Conservation (phyloP, 2,888 invertebrate genomes). For the Siphonodentalium dalli region DNA sequence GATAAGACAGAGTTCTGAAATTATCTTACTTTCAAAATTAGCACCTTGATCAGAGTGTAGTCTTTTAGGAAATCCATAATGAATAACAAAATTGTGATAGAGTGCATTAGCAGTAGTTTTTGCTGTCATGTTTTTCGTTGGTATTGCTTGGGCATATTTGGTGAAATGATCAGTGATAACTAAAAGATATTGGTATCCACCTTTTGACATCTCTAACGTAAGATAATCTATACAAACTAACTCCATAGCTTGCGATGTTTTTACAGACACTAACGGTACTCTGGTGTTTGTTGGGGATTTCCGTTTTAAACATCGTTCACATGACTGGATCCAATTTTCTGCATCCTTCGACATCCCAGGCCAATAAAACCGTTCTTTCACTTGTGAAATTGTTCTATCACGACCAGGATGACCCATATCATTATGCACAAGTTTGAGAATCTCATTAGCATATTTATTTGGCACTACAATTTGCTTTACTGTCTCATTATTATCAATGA, state of each 20-base stretch:
- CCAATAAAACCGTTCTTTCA: constrained; percentile 19
- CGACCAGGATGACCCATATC: constrained; percentile 21
- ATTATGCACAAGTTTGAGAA: constrained; percentile 12
- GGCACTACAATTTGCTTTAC: constrained; percentile 15
- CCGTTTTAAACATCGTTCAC: constrained; percentile 14
- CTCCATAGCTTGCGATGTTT: constrained; percentile 14
- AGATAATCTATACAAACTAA: constrained; percentile 17
- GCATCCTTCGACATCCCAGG: constrained; percentile 19
- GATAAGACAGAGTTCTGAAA: neutral
- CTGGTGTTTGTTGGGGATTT: neutral
- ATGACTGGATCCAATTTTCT: constrained; percentile 4
- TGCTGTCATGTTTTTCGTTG: constrained; percentile 15
- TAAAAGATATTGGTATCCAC: constrained; percentile 13
- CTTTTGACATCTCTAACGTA: constrained; percentile 10
- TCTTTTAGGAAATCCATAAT: constrained; percentile 8
- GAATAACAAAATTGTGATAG: constrained; percentile 12
- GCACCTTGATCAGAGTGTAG: constrained; percentile 18
- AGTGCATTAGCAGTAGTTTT: constrained; percentile 12
- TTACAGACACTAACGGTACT: constrained; percentile 8
- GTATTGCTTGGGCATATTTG: constrained; percentile 10
- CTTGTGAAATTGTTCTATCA: constrained; percentile 9
- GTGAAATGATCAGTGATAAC: constrained; percentile 18
- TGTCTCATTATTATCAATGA: neutral
- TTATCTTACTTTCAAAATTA: constrained; percentile 12
- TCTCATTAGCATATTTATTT: neutral